These are phyloP conservation scores for rabbit (Oryctolagus cuniculus) DNA, from an alignment of 2,113 vertebrate species.

Conservation along the genomic window DNA sequence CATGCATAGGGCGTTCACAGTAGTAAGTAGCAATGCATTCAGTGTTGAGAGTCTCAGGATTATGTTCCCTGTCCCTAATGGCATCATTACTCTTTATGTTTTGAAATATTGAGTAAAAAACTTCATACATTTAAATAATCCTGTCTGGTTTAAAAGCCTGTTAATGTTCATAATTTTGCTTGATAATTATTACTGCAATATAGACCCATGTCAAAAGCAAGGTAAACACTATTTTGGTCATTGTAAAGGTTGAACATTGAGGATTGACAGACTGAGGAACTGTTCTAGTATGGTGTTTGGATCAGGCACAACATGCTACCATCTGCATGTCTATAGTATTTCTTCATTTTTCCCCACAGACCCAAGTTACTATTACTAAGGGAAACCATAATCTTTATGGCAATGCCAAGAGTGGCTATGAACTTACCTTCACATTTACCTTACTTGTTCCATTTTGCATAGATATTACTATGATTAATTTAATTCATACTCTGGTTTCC, in stretches of 20 bases:
- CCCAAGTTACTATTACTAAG: background rate
- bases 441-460: background rate
- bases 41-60: background rate
- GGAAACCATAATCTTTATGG: background rate
- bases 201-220: background rate
- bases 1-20: fast-evolving
- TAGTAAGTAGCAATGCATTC: background rate
- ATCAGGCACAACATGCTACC: background rate
- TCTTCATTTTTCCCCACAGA: background rate
- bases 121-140: background rate
- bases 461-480: background rate
- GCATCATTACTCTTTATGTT: background rate
- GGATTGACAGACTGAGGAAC: background rate
- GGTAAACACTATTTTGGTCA: background rate
- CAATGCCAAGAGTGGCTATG: background rate
- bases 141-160: conserved; percentile 35
- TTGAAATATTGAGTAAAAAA: background rate
- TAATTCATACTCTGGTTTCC: background rate
- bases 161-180: background rate
- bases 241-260: background rate
- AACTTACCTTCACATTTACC: background rate
- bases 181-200: conserved; percentile 5
- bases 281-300: background rate
- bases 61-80: background rate
- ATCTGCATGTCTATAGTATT: background rate